Conservation (phyloP, 2,797 vertebrate species). For the Pseudomugil tenellus region DNA sequence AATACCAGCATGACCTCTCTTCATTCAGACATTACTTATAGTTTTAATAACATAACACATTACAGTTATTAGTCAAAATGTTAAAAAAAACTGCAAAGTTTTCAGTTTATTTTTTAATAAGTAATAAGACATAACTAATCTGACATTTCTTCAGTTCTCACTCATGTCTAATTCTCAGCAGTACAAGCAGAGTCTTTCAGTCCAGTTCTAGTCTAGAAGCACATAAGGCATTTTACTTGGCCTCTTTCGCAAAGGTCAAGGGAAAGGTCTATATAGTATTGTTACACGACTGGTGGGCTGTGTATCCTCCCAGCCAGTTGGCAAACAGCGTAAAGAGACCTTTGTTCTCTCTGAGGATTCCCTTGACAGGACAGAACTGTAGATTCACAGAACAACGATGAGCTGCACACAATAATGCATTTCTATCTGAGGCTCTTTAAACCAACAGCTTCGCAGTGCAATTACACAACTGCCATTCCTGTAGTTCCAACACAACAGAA, state of each 20-base stretch:
- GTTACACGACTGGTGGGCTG: conserved; percentile 65
- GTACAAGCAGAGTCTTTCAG: conserved; percentile 14
- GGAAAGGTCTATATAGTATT: conserved; percentile 73
- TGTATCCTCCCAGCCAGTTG: conserved; percentile 53
- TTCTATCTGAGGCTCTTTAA: conserved; percentile 37
- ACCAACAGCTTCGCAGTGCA: not conserved
- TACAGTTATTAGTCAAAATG: conserved; percentile 4
- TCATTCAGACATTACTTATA: not conserved
- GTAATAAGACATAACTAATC: not conserved
- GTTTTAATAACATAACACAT: too few relatives aligned
- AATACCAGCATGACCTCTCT: conserved; percentile 38
- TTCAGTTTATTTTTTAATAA: not conserved
- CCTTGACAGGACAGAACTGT: conserved; percentile 28
- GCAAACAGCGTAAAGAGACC: conserved; percentile 58
- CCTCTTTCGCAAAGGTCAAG: conserved; percentile 64
- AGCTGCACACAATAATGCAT: conserved; percentile 17
- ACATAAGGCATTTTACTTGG: conserved; percentile 33
- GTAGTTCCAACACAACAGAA: conserved; percentile 1
- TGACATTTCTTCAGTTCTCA: conserved; percentile 7
- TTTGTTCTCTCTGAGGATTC: conserved; percentile 69
- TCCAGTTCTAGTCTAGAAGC: conserved; percentile 18
- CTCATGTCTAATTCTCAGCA: conserved; percentile 4
- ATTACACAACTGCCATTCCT: not conserved
- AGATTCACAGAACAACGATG: conserved; percentile 28
- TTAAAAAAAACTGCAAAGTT: too few relatives aligned